Percentiles rank a stretch among this genome's conserved stretches.
phyloP scores from a whole-genome alignment of 2,797 vertebrate species.

The Sibirionetta formosa region DNA sequence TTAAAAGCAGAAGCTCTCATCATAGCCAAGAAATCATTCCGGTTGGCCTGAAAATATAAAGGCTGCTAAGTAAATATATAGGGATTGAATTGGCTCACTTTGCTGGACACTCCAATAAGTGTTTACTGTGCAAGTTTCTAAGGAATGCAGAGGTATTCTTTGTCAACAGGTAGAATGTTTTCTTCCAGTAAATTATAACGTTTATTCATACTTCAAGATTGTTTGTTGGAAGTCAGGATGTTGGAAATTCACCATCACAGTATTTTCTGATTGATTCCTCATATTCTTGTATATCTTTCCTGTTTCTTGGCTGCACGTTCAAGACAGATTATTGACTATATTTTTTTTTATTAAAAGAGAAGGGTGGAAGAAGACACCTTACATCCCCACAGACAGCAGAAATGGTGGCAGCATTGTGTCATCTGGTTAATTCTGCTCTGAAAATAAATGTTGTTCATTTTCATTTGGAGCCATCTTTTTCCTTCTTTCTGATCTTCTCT shows the following conservation, averaged over 20 bases:
- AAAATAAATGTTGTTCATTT: not conserved
- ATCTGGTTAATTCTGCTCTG: not conserved
- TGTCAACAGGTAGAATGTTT: conserved; percentile 29
- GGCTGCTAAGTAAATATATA: not conserved
- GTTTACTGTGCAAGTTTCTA: conserved; percentile 35
- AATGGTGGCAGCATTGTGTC: not conserved
- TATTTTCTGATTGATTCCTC: not conserved
- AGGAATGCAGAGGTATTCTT: not conserved
- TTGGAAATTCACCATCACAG: not conserved
- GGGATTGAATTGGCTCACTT: not conserved
- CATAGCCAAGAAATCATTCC: not conserved
- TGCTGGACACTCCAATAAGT: not conserved
- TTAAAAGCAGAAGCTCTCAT: conserved; percentile 60
- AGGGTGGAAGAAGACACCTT: not conserved
- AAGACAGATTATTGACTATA: not conserved
- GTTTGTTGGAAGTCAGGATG: not conserved
- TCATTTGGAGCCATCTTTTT: not conserved
- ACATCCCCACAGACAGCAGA: not conserved
- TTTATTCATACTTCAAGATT: not conserved
- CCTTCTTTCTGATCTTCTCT: not conserved
- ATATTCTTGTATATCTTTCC: not conserved
- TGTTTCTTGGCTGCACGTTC: not conserved
- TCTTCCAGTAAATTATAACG: not conserved
- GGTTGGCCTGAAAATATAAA: conserved; percentile 16
- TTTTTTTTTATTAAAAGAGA: not conserved